phyloP scores from a whole-genome alignment of 1,140 invertebrate species.

The Neodiprion virginianus region DNA sequence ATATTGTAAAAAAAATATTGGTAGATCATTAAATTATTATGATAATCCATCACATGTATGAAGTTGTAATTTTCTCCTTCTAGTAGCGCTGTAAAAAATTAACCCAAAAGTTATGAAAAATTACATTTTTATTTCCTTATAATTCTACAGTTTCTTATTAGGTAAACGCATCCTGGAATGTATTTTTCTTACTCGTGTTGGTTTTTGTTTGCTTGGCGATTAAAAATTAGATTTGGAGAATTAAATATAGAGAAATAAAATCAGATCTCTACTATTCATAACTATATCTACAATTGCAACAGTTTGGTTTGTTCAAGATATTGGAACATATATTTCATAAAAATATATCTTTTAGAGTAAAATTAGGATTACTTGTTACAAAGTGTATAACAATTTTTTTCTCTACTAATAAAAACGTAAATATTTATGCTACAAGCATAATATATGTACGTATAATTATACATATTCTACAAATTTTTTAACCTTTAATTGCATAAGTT shows the following conservation, averaged over 20 bases:
- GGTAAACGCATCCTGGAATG: neutral
- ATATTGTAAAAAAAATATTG: no score
- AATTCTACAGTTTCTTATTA: neutral
- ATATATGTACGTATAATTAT: neutral
- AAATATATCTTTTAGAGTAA: neutral
- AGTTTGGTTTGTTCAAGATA: neutral
- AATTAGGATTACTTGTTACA: neutral
- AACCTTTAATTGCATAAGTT: neutral
- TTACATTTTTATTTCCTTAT: neutral
- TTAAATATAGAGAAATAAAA: neutral
- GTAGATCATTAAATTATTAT: no score
- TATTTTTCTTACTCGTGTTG: neutral
- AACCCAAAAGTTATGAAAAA: neutral
- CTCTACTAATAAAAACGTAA: neutral
- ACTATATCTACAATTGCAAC: neutral
- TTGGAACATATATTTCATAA: neutral
- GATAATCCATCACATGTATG: no score
- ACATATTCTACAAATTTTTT: neutral
- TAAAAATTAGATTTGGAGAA: neutral
- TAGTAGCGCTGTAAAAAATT: no score
- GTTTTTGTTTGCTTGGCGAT: neutral
- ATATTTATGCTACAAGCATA: neutral
- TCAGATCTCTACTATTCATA: neutral
- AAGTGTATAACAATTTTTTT: neutral
- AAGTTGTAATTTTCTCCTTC: no score